Percentiles rank a stretch among this genome's conserved stretches.
Evolutionary conservation across 2,797 vertebrate genomes (phyloP).

Genomic region (Muscicapa striata): DNA sequence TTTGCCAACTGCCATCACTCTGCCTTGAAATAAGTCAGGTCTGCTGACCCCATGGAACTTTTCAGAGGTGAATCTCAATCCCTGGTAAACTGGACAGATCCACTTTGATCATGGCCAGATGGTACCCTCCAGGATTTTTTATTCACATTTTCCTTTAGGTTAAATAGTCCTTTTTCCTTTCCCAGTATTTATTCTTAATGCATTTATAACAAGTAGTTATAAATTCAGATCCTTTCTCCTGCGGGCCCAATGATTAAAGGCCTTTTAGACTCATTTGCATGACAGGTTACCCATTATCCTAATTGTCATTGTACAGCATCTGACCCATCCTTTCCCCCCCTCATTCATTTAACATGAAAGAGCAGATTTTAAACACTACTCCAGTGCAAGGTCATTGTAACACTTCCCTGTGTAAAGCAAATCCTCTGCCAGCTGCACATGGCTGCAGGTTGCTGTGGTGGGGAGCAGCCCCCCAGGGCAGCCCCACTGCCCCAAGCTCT

Average conservation of each 20-base stretch:
- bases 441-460: neutral
- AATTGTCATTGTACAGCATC: slow-evolving; percentile 15
- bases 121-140: neutral
- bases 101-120: neutral
- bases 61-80: neutral
- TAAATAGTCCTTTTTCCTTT: neutral
- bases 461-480: neutral
- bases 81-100: neutral
- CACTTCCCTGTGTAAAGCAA: neutral
- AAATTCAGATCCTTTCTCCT: slow-evolving; percentile 36
- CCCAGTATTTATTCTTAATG: slow-evolving; percentile 25
- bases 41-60: neutral
- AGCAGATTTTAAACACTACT: neutral
- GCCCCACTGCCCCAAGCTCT: fast-evolving
- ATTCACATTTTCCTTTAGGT: neutral
- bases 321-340: neutral
- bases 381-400: neutral
- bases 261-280: slow-evolving; percentile 37
- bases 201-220: slow-evolving; percentile 22
- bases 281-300: slow-evolving; percentile 32
- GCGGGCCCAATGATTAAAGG: slow-evolving; percentile 29
- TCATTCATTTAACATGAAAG: neutral
- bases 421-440: neutral
- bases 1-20: neutral
- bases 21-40: neutral